Evolutionary conservation across 2,888 invertebrate genomes (phyloP).

Genomic region (Tinea semifulvella): DNA sequence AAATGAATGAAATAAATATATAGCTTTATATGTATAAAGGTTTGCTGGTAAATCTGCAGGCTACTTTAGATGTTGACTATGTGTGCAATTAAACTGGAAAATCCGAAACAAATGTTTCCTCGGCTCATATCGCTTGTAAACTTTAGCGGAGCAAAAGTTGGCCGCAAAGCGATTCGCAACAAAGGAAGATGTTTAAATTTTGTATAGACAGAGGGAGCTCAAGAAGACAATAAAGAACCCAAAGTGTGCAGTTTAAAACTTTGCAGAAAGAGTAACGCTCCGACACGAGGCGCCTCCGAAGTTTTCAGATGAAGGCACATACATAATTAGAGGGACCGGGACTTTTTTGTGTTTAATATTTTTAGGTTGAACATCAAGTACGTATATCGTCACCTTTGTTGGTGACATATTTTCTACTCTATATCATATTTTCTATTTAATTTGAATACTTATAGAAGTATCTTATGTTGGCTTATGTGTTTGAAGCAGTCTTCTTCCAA

Average conservation of each 20-base stretch:
- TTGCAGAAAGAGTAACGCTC: constrained; percentile 40
- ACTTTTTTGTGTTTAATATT: too few species aligned
- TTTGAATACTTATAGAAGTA: too few species aligned
- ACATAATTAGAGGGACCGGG: too few species aligned
- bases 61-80: background rate
- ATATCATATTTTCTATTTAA: too few species aligned
- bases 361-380: too few species aligned
- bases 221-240: constrained; percentile 57
- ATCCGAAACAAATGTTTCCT: background rate
- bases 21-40: too few species aligned
- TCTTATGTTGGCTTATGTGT: too few species aligned
- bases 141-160: constrained; percentile 31
- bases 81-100: background rate
- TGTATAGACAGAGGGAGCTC: constrained; percentile 38
- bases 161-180: constrained; percentile 31
- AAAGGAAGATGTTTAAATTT: constrained; percentile 44
- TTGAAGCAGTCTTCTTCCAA: too few species aligned
- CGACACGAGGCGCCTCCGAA: constrained; percentile 35
- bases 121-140: constrained; percentile 27
- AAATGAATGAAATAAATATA: too few species aligned
- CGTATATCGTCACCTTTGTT: too few species aligned
- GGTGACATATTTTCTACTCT: too few species aligned
- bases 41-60: too few species aligned
- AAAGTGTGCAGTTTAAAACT: constrained; percentile 58
- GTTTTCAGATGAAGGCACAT: constrained; percentile 39